A percentile compares a stretch with the other conserved stretches of the same genome.
phyloP scores from a whole-genome alignment of 1,140 invertebrate genomes.

The Reticulitermes speratus region DNA sequence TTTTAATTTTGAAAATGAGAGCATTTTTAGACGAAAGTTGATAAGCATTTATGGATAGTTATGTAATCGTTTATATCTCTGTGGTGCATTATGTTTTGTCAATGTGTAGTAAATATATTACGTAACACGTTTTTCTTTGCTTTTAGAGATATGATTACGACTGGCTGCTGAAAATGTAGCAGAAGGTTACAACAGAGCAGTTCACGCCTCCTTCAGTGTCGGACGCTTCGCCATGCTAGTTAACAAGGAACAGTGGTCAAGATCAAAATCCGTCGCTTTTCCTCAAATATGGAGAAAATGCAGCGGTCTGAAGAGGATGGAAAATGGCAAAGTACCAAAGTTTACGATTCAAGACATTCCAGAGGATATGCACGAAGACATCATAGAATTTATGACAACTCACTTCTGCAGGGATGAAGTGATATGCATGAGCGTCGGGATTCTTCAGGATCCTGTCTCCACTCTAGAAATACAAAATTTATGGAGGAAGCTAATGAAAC shows the following conservation, averaged over 20 bases:
- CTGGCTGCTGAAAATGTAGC: too few relatives aligned
- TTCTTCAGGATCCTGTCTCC: background rate
- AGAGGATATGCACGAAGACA: slow-evolving; percentile 44
- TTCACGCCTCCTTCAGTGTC: too few relatives aligned
- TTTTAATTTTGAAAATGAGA: too few relatives aligned
- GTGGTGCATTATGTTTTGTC: too few relatives aligned
- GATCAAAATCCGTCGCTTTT: background rate
- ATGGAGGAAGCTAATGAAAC: background rate
- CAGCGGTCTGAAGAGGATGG: background rate
- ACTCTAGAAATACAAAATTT: background rate
- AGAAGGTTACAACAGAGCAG: too few relatives aligned
- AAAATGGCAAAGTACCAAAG: slow-evolving; percentile 38
- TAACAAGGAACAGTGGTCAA: background rate
- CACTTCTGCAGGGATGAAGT: slow-evolving; percentile 42
- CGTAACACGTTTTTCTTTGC: too few relatives aligned
- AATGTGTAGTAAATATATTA: too few relatives aligned
- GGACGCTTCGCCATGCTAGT: too few relatives aligned
- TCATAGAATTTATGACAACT: slow-evolving; percentile 40
- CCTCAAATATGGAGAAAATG: background rate
- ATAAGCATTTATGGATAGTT: too few relatives aligned
- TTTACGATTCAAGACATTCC: slow-evolving; percentile 47
- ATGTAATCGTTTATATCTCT: too few relatives aligned
- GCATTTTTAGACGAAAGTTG: too few relatives aligned
- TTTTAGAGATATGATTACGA: too few relatives aligned
- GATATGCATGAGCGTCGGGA: slow-evolving; percentile 37